Percentiles rank a stretch among this genome's conserved stretches.
These are phyloP conservation scores for Parnassius apollo DNA, from an alignment of 2,888 invertebrate genomes.

Conservation along the genomic window DNA sequence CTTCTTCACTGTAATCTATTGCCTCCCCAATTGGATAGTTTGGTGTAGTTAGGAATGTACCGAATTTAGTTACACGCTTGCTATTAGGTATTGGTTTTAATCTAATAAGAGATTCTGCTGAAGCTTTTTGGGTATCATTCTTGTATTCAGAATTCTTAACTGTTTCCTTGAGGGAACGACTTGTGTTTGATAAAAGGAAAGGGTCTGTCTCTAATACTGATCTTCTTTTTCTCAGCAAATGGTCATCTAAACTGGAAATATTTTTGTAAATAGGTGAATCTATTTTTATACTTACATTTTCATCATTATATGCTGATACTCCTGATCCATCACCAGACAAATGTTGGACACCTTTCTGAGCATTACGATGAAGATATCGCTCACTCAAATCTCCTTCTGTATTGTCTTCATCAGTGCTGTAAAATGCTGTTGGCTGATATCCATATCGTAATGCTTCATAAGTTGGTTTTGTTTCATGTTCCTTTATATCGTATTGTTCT, in stretches of 20 bases:
- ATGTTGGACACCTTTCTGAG: slow-evolving; percentile 61
- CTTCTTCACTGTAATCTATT: slow-evolving; percentile 39
- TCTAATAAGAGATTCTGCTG: slow-evolving; percentile 45
- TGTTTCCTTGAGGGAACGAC: slow-evolving; percentile 31
- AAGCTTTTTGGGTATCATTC: slow-evolving; percentile 35
- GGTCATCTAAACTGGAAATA: slow-evolving; percentile 1
- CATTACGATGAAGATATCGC: slow-evolving; percentile 56
- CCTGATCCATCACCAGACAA: slow-evolving; percentile 63
- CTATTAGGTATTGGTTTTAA: slow-evolving; percentile 33
- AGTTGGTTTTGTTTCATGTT: slow-evolving; percentile 36
- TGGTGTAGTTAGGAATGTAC: slow-evolving; percentile 44
- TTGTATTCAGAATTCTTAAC: slow-evolving; percentile 27
- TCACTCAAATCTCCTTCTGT: slow-evolving; percentile 45
- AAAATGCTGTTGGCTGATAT: slow-evolving; percentile 34
- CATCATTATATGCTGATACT: slow-evolving; percentile 63
- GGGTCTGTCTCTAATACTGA: slow-evolving; percentile 50
- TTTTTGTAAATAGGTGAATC: slow-evolving; percentile 30
- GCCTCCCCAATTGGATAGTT: slow-evolving; percentile 49
- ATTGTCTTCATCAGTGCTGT: slow-evolving; percentile 34
- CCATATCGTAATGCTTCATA: slow-evolving; percentile 48
- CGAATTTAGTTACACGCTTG: slow-evolving; percentile 36
- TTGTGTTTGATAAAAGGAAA: slow-evolving; percentile 46
- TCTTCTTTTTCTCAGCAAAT: slow-evolving; percentile 35
- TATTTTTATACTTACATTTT: slow-evolving; percentile 63
- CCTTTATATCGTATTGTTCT: slow-evolving; percentile 36